A percentile compares a stretch with the other conserved stretches of the same genome.
These are phyloP conservation scores for Heterotilapia buettikoferi DNA, from an alignment of 2,113 vertebrate genomes.

Conservation along the genomic window DNA sequence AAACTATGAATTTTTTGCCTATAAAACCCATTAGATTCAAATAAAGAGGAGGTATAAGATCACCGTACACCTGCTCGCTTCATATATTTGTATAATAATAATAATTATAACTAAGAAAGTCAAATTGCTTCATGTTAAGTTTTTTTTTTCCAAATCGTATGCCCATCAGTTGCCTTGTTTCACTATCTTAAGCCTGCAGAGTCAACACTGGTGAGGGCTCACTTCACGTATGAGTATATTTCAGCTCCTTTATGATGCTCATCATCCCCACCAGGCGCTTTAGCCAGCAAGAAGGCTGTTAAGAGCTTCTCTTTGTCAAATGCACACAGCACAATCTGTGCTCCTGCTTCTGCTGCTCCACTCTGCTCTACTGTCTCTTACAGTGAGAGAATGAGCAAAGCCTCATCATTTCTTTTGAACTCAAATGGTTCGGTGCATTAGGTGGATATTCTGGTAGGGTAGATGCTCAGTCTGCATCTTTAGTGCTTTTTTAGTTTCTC, in stretches of 20 bases:
- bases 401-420: neutral
- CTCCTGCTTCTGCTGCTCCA: neutral
- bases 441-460: neutral
- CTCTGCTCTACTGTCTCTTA: neutral
- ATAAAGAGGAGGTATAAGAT: neutral
- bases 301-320: conserved; percentile 42
- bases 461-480: neutral
- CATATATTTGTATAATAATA: neutral
- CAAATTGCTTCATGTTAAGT: neutral
- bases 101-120: neutral
- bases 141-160: neutral
- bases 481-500: neutral
- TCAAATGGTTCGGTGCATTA: neutral
- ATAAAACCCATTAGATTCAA: neutral
- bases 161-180: neutral
- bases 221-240: neutral
- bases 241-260: neutral
- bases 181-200: neutral
- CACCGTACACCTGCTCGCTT: neutral
- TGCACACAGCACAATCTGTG: conserved; percentile 50
- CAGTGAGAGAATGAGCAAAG: neutral
- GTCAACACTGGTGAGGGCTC: neutral
- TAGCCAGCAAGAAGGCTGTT: conserved; percentile 12
- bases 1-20: neutral
- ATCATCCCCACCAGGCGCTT: neutral